phyloP scores from a whole-genome alignment of 2,797 vertebrate species.

The Coluber constrictor region DNA sequence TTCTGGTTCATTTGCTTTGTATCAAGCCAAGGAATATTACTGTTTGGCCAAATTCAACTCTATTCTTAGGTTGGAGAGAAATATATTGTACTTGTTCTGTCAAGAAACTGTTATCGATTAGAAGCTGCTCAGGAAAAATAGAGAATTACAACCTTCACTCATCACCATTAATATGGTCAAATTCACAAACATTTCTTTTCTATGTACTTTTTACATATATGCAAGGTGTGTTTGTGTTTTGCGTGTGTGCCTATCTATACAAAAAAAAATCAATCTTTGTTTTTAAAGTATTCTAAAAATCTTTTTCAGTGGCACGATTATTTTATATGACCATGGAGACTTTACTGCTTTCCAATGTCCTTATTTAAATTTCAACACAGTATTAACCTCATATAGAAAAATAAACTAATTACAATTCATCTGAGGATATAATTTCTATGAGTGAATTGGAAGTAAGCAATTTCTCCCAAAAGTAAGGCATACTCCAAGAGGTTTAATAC shows the following conservation, averaged over 20 bases:
- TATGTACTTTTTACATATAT: neutral
- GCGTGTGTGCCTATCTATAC: neutral
- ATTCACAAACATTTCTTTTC: neutral
- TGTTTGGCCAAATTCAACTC: neutral
- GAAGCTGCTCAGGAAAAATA: neutral
- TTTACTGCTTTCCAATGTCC: neutral
- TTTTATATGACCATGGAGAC: neutral
- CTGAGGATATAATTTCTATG: neutral
- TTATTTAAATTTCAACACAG: neutral
- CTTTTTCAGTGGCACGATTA: neutral
- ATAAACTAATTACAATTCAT: neutral
- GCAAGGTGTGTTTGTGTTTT: neutral
- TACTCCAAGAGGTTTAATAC: neutral
- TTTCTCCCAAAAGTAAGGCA: neutral
- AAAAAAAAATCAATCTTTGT: neutral
- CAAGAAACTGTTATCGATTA: neutral
- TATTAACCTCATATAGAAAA: neutral
- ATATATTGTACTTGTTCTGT: neutral
- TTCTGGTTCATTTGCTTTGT: neutral
- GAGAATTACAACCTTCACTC: neutral
- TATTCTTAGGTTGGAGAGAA: neutral
- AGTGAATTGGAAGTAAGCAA: neutral
- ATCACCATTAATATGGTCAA: neutral
- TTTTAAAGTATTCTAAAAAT: neutral
- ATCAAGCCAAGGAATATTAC: neutral